Percentiles rank a stretch among this genome's conserved stretches.
Conservation (phyloP, 2,797 vertebrate species). For the Poeciliopsis presidionis region DNA sequence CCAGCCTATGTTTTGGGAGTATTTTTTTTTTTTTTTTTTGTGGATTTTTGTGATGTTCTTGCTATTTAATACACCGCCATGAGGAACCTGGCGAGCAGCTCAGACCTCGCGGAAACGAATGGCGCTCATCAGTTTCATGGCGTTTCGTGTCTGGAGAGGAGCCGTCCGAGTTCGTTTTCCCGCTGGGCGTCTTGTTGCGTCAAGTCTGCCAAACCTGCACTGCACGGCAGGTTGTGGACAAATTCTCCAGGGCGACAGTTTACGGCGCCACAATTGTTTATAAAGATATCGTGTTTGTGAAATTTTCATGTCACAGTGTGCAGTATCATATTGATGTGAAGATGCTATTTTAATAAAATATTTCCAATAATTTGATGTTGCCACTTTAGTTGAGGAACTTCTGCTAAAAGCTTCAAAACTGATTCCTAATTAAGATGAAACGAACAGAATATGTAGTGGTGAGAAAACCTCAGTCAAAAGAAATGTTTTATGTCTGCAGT, state of each 20-base stretch:
- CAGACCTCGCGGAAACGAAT: conserved; percentile 79
- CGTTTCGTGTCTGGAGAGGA: conserved; percentile 75
- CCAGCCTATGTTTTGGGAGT: conserved; percentile 79
- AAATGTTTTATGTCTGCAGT: neutral
- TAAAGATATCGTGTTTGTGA: conserved; percentile 55
- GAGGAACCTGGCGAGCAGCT: conserved; percentile 62
- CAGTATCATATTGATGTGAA: conserved; percentile 77
- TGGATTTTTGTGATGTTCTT: conserved; percentile 74
- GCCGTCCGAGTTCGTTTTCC: conserved; percentile 18
- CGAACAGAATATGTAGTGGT: neutral
- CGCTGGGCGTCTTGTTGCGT: conserved; percentile 44
- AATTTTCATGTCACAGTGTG: conserved; percentile 56
- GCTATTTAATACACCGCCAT: conserved; percentile 87
- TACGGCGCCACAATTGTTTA: conserved; percentile 29
- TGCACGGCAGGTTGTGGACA: conserved; percentile 16
- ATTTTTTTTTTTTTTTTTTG: neutral
- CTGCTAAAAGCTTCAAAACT: neutral
- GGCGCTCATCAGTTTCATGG: conserved; percentile 82
- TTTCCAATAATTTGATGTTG: conserved; percentile 74
- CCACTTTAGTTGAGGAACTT: neutral
- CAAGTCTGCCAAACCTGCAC: conserved; percentile 6
- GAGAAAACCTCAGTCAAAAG: neutral
- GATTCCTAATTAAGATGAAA: neutral
- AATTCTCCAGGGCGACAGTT: conserved; percentile 31
- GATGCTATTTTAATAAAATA: conserved; percentile 98